These are phyloP conservation scores for Hypselothyrea guttata DNA, from an alignment of 2,888 invertebrate species.

Conservation along the genomic window DNA sequence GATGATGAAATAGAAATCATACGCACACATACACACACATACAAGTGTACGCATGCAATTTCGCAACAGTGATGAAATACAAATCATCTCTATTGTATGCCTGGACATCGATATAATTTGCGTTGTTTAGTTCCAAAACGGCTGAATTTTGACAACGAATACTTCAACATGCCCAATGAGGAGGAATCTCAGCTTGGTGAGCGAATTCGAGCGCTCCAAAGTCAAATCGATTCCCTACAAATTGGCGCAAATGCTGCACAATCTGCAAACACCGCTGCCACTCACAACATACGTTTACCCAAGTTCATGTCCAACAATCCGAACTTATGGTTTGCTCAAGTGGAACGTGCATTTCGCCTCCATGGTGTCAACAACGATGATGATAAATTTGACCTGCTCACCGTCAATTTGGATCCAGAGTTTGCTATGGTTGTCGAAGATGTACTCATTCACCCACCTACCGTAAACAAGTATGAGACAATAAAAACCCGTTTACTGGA, in stretches of 20 bases:
- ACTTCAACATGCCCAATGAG: neutral
- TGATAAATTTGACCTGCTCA: conserved; percentile 2
- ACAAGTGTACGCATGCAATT: too few species aligned
- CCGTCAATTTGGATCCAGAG: neutral
- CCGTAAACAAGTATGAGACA: neutral
- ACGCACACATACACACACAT: too few species aligned
- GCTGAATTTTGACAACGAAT: neutral
- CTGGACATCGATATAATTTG: neutral
- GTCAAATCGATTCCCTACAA: neutral
- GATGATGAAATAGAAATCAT: too few species aligned
- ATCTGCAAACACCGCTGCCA: too few species aligned
- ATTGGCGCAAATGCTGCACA: too few species aligned
- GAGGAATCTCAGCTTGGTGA: neutral
- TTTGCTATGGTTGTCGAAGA: neutral
- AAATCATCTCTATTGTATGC: neutral
- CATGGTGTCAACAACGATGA: conserved; percentile 1
- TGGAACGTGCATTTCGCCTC: neutral
- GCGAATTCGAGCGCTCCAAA: neutral
- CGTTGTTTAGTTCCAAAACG: neutral
- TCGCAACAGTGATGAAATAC: neutral
- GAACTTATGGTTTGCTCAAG: too few species aligned
- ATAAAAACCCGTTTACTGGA: neutral
- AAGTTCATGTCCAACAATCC: too few species aligned
- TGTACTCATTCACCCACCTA: neutral
- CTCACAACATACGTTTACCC: too few species aligned